phyloP scores from a whole-genome alignment of 2,797 vertebrate species.

The Apogon talboti region DNA sequence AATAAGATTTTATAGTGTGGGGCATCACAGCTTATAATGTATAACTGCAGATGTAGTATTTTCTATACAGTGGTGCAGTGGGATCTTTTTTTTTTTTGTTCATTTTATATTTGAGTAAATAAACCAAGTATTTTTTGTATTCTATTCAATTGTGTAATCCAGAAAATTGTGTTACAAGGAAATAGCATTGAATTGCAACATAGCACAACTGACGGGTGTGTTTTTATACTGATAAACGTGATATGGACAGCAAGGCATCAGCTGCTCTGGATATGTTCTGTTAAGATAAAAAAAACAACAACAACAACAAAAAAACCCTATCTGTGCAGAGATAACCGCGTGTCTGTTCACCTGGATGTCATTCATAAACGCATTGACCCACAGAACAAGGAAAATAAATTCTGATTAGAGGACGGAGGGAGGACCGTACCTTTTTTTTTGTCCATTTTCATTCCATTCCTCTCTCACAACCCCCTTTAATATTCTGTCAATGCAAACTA shows the following conservation, averaged over 20 bases:
- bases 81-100: not conserved
- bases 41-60: conserved; percentile 16
- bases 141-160: conserved; percentile 21
- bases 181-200: conserved; percentile 15
- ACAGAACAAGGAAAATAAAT: conserved; percentile 50
- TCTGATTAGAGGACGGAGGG: conserved; percentile 52
- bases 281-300: conserved; percentile 57
- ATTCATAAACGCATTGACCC: conserved; percentile 57
- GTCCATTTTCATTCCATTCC: conserved; percentile 21
- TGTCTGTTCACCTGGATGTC: conserved; percentile 62
- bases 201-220: conserved; percentile 20
- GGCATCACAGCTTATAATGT: conserved; percentile 1
- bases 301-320: conserved; percentile 48
- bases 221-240: conserved; percentile 56
- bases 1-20: conserved; percentile 9
- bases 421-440: conserved; percentile 59
- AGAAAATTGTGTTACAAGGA: conserved; percentile 54
- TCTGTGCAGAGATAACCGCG: conserved; percentile 52
- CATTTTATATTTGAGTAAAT: too few species aligned
- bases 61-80: conserved; percentile 1
- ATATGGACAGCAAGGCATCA: conserved; percentile 46
- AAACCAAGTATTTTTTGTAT: conserved; percentile 15
- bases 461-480: conserved; percentile 66
- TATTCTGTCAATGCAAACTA: conserved; percentile 78
- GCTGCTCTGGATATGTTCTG: conserved; percentile 29